Conservation (phyloP, 2,888 invertebrate genomes). For the Crossocerus cetratus region DNA sequence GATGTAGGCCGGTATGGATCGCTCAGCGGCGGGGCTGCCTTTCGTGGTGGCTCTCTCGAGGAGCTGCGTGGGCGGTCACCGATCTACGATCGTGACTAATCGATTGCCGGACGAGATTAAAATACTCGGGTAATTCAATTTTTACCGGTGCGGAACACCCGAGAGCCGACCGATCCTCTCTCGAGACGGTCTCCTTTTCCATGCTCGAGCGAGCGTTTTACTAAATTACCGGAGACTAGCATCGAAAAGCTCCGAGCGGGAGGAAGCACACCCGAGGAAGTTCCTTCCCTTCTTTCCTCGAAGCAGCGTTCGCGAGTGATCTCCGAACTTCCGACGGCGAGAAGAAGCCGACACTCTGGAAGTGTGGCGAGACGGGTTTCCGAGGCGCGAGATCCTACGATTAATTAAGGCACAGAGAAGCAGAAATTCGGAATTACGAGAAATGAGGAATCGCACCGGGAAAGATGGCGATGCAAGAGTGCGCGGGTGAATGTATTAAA, state of each 20-base stretch:
- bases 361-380: too few relatives aligned
- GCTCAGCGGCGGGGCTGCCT: neutral
- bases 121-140: conserved; percentile 62
- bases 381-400: too few relatives aligned
- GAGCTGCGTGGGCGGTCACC: conserved; percentile 60
- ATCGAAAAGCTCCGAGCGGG: too few relatives aligned
- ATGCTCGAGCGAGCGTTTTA: conserved; percentile 44
- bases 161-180: conserved; percentile 1
- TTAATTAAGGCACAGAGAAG: too few relatives aligned
- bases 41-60: neutral
- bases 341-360: too few relatives aligned
- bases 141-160: conserved; percentile 43
- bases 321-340: too few relatives aligned
- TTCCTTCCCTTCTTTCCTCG: too few relatives aligned
- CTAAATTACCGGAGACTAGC: conserved; percentile 29
- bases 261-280: too few relatives aligned
- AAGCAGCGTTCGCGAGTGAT: too few relatives aligned
- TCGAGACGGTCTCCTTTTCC: conserved; percentile 29
- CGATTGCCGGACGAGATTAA: conserved; percentile 64
- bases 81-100: conserved; percentile 66
- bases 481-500: too few relatives aligned
- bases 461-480: neutral
- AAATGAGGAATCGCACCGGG: conserved; percentile 11
- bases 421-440: neutral
- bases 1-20: conserved; percentile 19